These are phyloP conservation scores for Phenganax marumi DNA, from an alignment of 92 coral and sea anemone genomes.

Conservation along the genomic window DNA sequence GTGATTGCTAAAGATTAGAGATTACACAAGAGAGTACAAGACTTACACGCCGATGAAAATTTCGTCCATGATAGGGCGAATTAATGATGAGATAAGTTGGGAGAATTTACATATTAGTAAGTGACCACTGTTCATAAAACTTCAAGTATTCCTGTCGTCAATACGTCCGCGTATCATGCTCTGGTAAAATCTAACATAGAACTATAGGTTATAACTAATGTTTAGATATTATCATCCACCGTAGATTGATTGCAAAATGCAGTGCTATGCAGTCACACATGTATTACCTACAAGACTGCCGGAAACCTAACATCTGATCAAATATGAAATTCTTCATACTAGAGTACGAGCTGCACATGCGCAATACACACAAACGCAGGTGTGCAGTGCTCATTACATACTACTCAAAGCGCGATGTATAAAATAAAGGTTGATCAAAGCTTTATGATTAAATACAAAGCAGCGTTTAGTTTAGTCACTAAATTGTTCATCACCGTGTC, in stretches of 20 bases:
- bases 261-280: neutral
- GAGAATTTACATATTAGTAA: slow-evolving; percentile 18
- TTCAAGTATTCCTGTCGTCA: too few relatives aligned
- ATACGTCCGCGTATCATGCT: neutral
- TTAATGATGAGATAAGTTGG: slow-evolving; percentile 15
- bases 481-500: slow-evolving; percentile 80
- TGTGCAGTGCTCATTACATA: slow-evolving; percentile 27
- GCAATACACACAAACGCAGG: slow-evolving; percentile 22
- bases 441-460: slow-evolving; percentile 99
- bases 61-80: slow-evolving; percentile 7
- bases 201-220: neutral
- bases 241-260: too few relatives aligned
- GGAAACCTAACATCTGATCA: neutral
- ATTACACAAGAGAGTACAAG: slow-evolving; percentile 1
- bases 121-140: neutral
- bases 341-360: slow-evolving; percentile 2
- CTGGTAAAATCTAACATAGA: neutral
- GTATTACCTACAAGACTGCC: neutral
- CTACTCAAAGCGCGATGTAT: slow-evolving; percentile 36
- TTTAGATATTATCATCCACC: too few relatives aligned
- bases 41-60: neutral
- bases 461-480: slow-evolving; percentile 97
- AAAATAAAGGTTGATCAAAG: slow-evolving; percentile 71
- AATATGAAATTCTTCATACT: slow-evolving; percentile 4
- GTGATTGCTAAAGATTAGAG: slow-evolving; percentile 13